A percentile compares a stretch with the other conserved stretches of the same genome.
Conservation (phyloP, 2,797 vertebrate species). For the Typhlichthys subterraneus region DNA sequence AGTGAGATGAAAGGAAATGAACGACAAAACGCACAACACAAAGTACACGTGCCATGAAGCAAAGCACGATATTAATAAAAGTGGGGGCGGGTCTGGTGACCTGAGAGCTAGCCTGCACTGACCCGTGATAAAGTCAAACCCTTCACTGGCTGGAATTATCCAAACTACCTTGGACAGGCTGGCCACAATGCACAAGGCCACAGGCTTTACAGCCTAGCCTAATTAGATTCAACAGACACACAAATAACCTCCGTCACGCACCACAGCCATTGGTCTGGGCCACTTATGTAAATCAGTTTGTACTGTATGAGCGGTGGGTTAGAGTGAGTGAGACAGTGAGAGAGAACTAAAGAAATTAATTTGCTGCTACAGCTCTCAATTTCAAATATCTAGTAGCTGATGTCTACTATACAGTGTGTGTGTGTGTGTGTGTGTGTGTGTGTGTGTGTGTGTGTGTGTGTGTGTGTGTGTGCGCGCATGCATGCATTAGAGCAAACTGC, state of each 20-base stretch:
- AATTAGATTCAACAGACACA: slow-evolving; percentile 1
- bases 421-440: slow-evolving; percentile 7
- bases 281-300: neutral
- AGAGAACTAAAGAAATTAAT: neutral
- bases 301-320: neutral
- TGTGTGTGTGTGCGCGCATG: slow-evolving; percentile 6
- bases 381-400: neutral
- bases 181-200: neutral
- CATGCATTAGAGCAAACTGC: neutral
- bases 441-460: too few relatives aligned
- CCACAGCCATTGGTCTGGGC: neutral
- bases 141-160: slow-evolving; percentile 9
- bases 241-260: neutral
- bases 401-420: slow-evolving; percentile 4
- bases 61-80: neutral
- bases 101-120: neutral
- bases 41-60: slow-evolving; percentile 21
- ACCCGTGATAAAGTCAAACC: neutral
- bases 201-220: neutral
- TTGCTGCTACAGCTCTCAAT: neutral
- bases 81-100: neutral
- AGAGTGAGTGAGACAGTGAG: neutral
- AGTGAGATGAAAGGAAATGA: slow-evolving; percentile 3
- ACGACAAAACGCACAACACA: slow-evolving; percentile 14
- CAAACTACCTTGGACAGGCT: slow-evolving; percentile 1